Evolutionary conservation across 2,888 invertebrate species (phyloP), one percentile per base, ranked within the genome.

Genomic region (Drosophila falleni): DNA sequence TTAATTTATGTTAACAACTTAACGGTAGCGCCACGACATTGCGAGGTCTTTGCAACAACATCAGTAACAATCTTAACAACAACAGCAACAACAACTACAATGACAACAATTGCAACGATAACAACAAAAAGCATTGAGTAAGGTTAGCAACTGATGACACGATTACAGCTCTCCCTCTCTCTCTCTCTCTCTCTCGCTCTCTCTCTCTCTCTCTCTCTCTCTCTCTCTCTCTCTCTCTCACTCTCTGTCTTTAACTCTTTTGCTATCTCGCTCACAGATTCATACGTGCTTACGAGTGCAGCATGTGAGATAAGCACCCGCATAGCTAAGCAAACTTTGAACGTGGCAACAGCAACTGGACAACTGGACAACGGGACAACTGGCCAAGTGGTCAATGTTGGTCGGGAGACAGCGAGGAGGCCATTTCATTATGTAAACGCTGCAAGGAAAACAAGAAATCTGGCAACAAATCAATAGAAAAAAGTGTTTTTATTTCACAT

Each of bases 391-490:
- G 63, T 66, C 65, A 66, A 29, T 55, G 61, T 35, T 42, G 65
- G 53, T 39, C 31, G 65, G 55, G 50, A 54, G 61, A 51, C 58
- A 39, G 63, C 63, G 70, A 80, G 83, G 70, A 80, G 83, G 87
- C 89, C 89, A 86, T 78, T 86, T 83, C 82, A 81, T 85, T 85
- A 85, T 85, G 74, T 85, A 85, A 85, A 89, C 87, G 69, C 63
- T 65, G 89, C 84, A 89, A 89, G 89, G 85, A 83, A 87, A 84
- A 88, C 84, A 83, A 84, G 81, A 84, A 84, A 89, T 87, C 79
- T 89, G 82, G 88, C 87, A 37, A 87, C 89, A 87, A 85, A 85
- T 85, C 85, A 87, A 89, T 85, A 84, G 85, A 86, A 84, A 82
- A 68, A 64, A 62, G 39, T 51, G 47, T 13, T 58, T 46, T 58